phyloP scores from a whole-genome alignment of 2,113 vertebrate species.

The Coryphaenoides rupestris region DNA sequence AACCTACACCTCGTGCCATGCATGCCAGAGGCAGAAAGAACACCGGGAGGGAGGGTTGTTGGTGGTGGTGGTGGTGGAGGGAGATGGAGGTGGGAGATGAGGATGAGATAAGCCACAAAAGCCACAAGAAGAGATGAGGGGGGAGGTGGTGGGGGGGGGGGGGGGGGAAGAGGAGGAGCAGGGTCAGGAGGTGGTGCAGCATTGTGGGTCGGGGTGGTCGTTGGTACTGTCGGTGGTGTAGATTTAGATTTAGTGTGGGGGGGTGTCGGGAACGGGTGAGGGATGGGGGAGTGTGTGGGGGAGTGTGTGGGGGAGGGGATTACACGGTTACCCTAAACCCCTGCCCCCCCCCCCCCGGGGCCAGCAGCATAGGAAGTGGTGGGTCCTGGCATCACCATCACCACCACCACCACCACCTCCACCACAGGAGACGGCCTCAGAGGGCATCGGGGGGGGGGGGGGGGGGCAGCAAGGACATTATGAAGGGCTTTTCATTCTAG shows the following conservation, averaged over 20 bases:
- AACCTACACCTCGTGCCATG: not conserved
- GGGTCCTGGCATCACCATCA: constrained; percentile 3
- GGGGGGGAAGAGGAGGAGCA: constrained; percentile 31
- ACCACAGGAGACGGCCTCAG: constrained; percentile 39
- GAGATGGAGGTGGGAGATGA: constrained; percentile 56
- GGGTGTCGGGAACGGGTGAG: no score
- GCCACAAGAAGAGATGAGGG: constrained; percentile 54
- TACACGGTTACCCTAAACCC: constrained; percentile 63
- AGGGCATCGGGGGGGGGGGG: not conserved
- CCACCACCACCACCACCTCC: no score
- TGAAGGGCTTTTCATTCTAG: no score
- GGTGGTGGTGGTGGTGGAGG: not conserved
- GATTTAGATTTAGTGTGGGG: no score
- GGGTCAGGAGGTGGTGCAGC: no score
- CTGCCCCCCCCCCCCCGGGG: constrained; percentile 55
- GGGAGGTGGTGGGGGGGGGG: constrained; percentile 38
- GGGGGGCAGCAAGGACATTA: no score
- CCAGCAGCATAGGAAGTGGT: no score
- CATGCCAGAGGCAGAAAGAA: constrained; percentile 9
- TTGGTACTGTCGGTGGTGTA: no score
- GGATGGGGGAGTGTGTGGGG: constrained; percentile 27
- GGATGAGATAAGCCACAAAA: constrained; percentile 69
- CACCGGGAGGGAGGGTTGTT: constrained; percentile 14
- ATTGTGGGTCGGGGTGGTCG: no score
- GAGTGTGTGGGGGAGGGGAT: constrained; percentile 39